These are phyloP conservation scores for Aix galericulata DNA, from an alignment of 2,113 vertebrate species.

Conservation along the genomic window DNA sequence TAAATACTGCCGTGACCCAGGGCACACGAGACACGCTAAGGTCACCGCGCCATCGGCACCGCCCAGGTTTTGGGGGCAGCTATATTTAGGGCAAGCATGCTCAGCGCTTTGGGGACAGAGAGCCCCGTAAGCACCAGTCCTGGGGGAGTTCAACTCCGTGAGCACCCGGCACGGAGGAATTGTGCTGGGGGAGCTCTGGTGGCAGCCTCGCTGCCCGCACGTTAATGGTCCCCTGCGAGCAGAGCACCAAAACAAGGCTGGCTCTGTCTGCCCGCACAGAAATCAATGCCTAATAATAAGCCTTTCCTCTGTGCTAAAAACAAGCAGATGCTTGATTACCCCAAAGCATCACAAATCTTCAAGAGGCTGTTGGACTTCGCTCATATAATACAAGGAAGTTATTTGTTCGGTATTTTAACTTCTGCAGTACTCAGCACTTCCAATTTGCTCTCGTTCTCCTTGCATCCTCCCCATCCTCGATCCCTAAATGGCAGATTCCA, in stretches of 20 bases:
- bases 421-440: slow-evolving; percentile 36
- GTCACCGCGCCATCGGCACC: slow-evolving; percentile 54
- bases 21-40: slow-evolving; percentile 45
- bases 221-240: slow-evolving; percentile 41
- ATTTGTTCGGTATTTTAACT: slow-evolving; percentile 58
- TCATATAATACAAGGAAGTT: slow-evolving; percentile 49
- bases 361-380: slow-evolving; percentile 57
- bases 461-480: not conserved
- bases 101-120: slow-evolving; percentile 45
- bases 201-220: not conserved
- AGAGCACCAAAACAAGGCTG: slow-evolving; percentile 62
- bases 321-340: slow-evolving; percentile 71
- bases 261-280: slow-evolving; percentile 72
- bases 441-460: not conserved
- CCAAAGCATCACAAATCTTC: slow-evolving; percentile 59
- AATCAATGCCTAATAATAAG: slow-evolving; percentile 66
- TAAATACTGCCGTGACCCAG: slow-evolving; percentile 62
- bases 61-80: slow-evolving; percentile 10
- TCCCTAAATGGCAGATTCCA: slow-evolving; percentile 10
- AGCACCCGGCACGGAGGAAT: not conserved
- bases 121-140: not conserved
- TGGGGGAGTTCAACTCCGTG: not conserved
- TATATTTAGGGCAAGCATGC: slow-evolving; percentile 77
- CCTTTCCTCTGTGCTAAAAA: slow-evolving; percentile 67
- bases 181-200: not conserved